These are phyloP conservation scores for Anisognathus igniventris DNA, from an alignment of 2,797 vertebrate species.

Conservation along the genomic window DNA sequence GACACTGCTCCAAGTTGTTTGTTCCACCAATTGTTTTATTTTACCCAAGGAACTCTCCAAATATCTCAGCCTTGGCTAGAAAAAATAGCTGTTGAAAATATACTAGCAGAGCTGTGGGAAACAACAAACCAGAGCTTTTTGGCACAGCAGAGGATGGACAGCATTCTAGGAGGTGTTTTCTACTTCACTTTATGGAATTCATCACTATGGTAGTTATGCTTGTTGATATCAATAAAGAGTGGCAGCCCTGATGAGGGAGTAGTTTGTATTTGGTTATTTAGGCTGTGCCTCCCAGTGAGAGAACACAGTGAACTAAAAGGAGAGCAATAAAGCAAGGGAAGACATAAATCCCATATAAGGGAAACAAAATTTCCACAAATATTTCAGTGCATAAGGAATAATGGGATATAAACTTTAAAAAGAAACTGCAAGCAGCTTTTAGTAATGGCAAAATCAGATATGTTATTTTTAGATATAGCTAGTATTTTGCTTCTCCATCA, in stretches of 20 bases:
- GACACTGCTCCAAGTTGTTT: background rate
- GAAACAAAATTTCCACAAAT: no score
- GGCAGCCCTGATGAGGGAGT: background rate
- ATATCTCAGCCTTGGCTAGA: background rate
- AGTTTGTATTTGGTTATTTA: background rate
- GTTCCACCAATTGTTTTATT: background rate
- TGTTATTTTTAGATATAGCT: background rate
- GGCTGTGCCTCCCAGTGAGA: background rate
- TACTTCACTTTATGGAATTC: background rate
- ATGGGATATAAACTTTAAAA: background rate
- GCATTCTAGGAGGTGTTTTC: background rate
- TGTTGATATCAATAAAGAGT: background rate
- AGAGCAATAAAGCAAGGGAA: background rate
- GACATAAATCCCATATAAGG: background rate
- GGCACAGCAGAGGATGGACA: background rate
- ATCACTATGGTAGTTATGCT: background rate
- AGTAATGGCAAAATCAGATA: background rate
- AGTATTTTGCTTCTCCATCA: background rate
- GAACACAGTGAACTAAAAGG: background rate
- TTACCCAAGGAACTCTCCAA: background rate
- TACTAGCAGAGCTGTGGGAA: background rate
- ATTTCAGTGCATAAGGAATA: background rate
- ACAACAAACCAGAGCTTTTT: background rate
- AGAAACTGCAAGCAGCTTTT: background rate
- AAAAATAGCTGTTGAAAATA: background rate